These are phyloP conservation scores for Phalangium opilio DNA, from an alignment of 2,888 invertebrate genomes.

Conservation along the genomic window DNA sequence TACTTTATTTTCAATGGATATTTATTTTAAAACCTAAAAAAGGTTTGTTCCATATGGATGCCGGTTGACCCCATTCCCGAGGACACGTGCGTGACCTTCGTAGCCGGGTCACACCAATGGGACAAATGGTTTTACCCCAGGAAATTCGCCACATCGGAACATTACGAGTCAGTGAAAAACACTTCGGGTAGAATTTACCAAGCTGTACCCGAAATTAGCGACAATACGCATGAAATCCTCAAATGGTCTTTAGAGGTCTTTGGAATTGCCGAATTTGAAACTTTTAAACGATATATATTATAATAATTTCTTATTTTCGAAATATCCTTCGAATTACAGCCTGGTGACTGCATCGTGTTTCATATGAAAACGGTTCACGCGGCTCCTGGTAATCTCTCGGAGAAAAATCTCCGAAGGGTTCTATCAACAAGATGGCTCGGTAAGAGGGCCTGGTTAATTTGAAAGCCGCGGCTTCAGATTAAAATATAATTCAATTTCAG, in stretches of 20 bases:
- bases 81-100: conserved; percentile 23
- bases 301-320: conserved; percentile 1
- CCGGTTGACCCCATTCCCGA: conserved; percentile 25
- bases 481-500: conserved; percentile 12
- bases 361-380: conserved; percentile 24
- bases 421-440: conserved; percentile 25
- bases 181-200: conserved; percentile 12
- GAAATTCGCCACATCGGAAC: conserved; percentile 24
- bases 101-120: conserved; percentile 26
- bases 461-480: no score
- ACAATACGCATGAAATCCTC: conserved; percentile 14
- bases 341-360: conserved; percentile 24
- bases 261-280: not conserved
- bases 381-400: conserved; percentile 21
- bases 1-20: conserved; percentile 4
- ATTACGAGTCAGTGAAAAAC: conserved; percentile 17
- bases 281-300: not conserved
- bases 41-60: conserved; percentile 28
- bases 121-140: conserved; percentile 23
- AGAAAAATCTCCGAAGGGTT: conserved; percentile 18
- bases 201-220: conserved; percentile 21
- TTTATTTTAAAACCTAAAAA: no score
- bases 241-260: conserved; percentile 24
- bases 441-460: no score
- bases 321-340: conserved; percentile 14